Evolutionary conservation across 2,797 vertebrate genomes (phyloP), one percentile per base, ranked within the genome.

Genomic region (Erethizon dorsatum): DNA sequence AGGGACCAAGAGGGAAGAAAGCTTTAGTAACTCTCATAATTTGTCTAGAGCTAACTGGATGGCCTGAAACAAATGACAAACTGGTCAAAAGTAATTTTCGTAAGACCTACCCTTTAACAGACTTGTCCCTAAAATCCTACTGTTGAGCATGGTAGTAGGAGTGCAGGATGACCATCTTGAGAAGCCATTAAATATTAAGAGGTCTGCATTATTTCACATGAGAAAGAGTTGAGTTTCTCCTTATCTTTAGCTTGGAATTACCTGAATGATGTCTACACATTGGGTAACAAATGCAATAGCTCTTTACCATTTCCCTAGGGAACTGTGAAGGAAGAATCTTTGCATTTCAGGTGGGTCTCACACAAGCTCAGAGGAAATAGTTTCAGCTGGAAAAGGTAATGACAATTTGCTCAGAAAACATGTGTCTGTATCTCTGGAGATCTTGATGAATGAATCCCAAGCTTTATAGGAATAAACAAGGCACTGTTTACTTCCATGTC

Each of bases 41-140:
- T 90, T 95, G 45, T 91, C 65, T 52, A 73, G 6, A 20, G 33
- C 15, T 65, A 47, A 84, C 9, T 71, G 12, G 28, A 77, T 15
- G 11, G 31, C 65, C 83, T 69, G 31, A 47, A 73, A 94, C 80
- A 90, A 90, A 90, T 61, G 26, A 45, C 45, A 88, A 83, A 96
- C 75, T 24, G 6, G 77, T 73, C 10, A 86, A 65, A 73, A 67
- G 69, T 77, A 52, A 86, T 69, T 80, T 77, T 89, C 57, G 22
- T 59, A 47, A 80, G 71, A 50, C 47, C 33, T 8, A 50, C n/a
- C 1, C 22, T 63, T 78, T 73, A 37, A 77, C 47, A 54, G 28
- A 67, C 2, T 87, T 90, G n/a, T 78, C 22, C 28, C 33, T 91
- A 45, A 82, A 93, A 15, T 84, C 37, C 26, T 33, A 8, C 24